Conservation (phyloP, 2,113 vertebrate genomes). For the Lagopus muta region DNA sequence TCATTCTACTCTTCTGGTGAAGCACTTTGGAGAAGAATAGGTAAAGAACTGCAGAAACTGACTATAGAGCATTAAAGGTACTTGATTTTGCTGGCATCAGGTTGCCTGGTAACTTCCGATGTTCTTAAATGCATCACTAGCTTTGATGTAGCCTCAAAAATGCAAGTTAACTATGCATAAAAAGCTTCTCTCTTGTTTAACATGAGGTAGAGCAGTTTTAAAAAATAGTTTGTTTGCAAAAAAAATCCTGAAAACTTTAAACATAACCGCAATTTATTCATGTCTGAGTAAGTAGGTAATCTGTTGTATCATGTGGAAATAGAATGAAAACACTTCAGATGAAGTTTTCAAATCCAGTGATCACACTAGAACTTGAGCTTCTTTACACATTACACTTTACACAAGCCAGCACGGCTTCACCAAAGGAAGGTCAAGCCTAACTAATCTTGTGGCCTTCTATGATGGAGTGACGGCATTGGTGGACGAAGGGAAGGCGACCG, state of each 20-base stretch:
- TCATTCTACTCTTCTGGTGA: not conserved
- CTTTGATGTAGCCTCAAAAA: not conserved
- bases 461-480: no score
- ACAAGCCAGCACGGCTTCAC: no score
- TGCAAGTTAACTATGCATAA: not conserved
- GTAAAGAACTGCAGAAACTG: not conserved
- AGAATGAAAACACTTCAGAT: not conserved
- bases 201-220: fast-evolving
- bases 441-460: no score
- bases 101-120: not conserved
- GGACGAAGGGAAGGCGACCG: no score
- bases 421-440: no score
- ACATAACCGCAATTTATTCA: not conserved
- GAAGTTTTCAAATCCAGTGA: not conserved
- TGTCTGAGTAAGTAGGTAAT: not conserved
- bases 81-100: not conserved
- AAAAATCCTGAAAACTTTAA: not conserved
- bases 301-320: not conserved
- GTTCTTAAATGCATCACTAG: not conserved
- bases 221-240: not conserved
- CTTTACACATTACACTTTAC: not conserved
- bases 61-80: not conserved
- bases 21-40: no score
- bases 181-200: not conserved
- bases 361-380: not conserved